Conservation (phyloP, 2,888 invertebrate genomes). For the Bembecia ichneumoniformis region DNA sequence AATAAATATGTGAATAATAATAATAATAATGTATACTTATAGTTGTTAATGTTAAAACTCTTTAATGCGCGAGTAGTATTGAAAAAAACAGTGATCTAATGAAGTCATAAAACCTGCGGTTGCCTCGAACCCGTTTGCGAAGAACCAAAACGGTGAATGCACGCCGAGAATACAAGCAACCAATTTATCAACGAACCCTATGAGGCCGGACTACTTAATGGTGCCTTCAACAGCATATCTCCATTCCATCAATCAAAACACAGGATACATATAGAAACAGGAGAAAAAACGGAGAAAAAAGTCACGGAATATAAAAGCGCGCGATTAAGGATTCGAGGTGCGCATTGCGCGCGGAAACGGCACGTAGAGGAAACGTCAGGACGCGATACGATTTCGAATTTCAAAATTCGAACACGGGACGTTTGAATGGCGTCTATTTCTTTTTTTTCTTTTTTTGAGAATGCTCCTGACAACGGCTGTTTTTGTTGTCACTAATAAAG, state of each 20-base stretch:
- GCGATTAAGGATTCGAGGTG: slow-evolving; percentile 61
- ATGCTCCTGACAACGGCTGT: slow-evolving; percentile 2
- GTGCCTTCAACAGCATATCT: slow-evolving; percentile 46
- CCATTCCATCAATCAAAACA: slow-evolving; percentile 58
- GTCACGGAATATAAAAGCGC: slow-evolving; percentile 38
- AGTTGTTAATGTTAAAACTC: no score
- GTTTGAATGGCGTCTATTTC: slow-evolving; percentile 50
- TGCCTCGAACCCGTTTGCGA: slow-evolving; percentile 33
- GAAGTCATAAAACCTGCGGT: background rate
- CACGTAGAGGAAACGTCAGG: slow-evolving; percentile 69
- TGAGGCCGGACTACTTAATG: slow-evolving; percentile 44
- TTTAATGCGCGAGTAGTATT: no score
- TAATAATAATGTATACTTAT: no score
- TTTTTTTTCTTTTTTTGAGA: slow-evolving; percentile 20
- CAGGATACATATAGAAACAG: slow-evolving; percentile 55
- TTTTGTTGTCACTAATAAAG: background rate
- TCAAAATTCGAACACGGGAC: slow-evolving; percentile 45
- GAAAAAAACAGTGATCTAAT: no score
- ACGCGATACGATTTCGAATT: slow-evolving; percentile 71
- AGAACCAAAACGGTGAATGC: slow-evolving; percentile 33
- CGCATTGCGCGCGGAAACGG: slow-evolving; percentile 57
- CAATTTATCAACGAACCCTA: slow-evolving; percentile 45
- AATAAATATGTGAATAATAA: no score
- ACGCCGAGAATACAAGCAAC: slow-evolving; percentile 44
- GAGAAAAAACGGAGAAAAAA: slow-evolving; percentile 25